These are phyloP conservation scores for Murina feae DNA, from an alignment of 2,113 vertebrate species.

Conservation along the genomic window DNA sequence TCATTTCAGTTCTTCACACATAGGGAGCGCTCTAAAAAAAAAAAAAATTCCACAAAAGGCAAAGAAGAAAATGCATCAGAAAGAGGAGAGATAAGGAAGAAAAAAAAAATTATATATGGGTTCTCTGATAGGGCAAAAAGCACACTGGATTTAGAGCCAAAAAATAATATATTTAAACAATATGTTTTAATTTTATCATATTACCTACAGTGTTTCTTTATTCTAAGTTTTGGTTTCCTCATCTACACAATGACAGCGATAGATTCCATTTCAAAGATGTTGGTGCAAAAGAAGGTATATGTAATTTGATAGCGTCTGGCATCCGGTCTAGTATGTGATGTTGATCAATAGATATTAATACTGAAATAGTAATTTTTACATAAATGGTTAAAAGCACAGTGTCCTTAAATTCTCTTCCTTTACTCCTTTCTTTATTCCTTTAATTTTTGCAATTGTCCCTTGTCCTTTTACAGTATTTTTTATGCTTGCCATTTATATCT, in stretches of 20 bases:
- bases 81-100: background rate
- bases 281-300: background rate
- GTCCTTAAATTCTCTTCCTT: background rate
- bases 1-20: background rate
- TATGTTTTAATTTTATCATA: background rate
- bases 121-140: background rate
- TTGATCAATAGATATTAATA: background rate
- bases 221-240: background rate
- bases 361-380: background rate
- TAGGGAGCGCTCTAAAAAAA: background rate
- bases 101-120: background rate
- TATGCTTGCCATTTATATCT: background rate
- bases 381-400: background rate
- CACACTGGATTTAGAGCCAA: background rate
- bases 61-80: background rate
- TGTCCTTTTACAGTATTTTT: background rate
- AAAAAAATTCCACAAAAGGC: no score
- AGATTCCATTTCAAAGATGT: background rate
- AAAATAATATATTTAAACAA: background rate
- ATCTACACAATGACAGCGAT: background rate
- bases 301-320: background rate
- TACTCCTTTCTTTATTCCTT: background rate
- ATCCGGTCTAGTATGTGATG: background rate
- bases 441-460: background rate
- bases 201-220: background rate